phyloP scores from a whole-genome alignment of 1,140 invertebrate species.

The Plodia interpunctella region DNA sequence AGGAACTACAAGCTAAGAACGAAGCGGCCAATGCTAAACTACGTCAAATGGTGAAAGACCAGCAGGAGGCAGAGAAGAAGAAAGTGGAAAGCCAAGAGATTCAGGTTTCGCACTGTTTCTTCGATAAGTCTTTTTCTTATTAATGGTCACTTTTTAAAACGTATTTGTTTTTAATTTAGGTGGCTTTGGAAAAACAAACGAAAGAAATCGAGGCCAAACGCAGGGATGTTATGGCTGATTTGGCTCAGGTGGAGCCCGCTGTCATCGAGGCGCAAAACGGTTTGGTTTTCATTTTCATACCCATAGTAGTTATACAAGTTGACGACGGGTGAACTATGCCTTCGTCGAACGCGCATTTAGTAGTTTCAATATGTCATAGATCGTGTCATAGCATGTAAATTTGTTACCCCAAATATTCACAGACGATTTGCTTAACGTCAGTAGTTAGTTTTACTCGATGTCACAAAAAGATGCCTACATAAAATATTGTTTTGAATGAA shows the following conservation, averaged over 20 bases:
- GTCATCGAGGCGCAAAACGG: constrained; percentile 98
- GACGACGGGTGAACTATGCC: not conserved
- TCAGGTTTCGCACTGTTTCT: constrained; percentile 79
- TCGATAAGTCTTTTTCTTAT: not conserved
- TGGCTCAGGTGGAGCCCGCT: constrained; percentile 98
- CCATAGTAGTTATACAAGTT: not conserved
- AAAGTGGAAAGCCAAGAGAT: constrained; percentile 99
- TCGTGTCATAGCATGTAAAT: not conserved
- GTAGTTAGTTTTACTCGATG: not conserved
- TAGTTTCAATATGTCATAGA: not conserved
- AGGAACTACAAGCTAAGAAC: constrained; percentile 99
- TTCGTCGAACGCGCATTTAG: not conserved
- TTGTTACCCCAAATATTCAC: not conserved
- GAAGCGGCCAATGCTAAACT: constrained; percentile 98
- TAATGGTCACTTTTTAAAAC: not conserved
- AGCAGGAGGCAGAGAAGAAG: constrained; percentile 99
- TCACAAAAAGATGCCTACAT: not conserved
- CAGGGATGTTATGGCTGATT: constrained; percentile 94
- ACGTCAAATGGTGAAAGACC: constrained; percentile 99
- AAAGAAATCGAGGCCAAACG: constrained; percentile 95
- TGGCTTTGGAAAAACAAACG: constrained; percentile 89
- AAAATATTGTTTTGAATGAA: not conserved
- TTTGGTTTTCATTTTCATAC: constrained; percentile 70
- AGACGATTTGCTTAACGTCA: not conserved
- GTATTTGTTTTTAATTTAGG: constrained; percentile 37